A percentile compares a stretch with the other conserved stretches of the same genome.
These are phyloP conservation scores for Oligia latruncula DNA, from an alignment of 2,888 invertebrate species.

Conservation along the genomic window DNA sequence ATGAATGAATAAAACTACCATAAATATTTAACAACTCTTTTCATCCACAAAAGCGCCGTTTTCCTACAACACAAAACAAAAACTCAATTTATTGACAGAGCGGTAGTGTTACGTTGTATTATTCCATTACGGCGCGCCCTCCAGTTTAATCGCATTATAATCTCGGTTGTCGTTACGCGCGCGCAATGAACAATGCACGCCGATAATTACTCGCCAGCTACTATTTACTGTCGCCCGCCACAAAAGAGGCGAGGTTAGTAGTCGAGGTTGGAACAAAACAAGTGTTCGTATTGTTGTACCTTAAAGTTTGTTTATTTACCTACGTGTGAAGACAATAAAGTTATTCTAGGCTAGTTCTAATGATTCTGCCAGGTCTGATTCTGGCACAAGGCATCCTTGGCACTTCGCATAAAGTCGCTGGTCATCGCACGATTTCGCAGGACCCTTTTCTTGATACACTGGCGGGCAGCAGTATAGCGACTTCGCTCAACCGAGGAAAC, in stretches of 20 bases:
- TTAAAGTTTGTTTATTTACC: background rate
- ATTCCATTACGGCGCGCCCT: slow-evolving; percentile 66
- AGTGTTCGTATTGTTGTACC: slow-evolving; percentile 25
- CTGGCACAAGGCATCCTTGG: background rate
- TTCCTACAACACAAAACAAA: slow-evolving; percentile 29
- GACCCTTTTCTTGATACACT: background rate
- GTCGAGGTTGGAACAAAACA: slow-evolving; percentile 47
- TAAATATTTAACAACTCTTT: slow-evolving; percentile 34
- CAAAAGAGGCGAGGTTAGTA: slow-evolving; percentile 44
- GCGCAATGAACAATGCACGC: slow-evolving; percentile 73
- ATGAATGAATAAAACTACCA: background rate
- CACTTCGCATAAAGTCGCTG: background rate
- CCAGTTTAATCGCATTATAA: slow-evolving; percentile 71
- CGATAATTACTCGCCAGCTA: slow-evolving; percentile 76
- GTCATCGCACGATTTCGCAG: background rate
- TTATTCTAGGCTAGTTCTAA: background rate
- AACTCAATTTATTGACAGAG: slow-evolving; percentile 59
- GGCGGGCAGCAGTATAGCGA: background rate
- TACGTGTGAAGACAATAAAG: background rate
- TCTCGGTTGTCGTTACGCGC: slow-evolving; percentile 74
- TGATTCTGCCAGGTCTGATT: background rate
- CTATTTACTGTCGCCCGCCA: slow-evolving; percentile 70
- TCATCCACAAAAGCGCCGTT: slow-evolving; percentile 29
- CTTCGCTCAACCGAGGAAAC: background rate
- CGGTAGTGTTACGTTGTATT: slow-evolving; percentile 62